Base-by-base conservation (phyloP, 2,888 invertebrate species). In the Calliphora vomitoria region DNA sequence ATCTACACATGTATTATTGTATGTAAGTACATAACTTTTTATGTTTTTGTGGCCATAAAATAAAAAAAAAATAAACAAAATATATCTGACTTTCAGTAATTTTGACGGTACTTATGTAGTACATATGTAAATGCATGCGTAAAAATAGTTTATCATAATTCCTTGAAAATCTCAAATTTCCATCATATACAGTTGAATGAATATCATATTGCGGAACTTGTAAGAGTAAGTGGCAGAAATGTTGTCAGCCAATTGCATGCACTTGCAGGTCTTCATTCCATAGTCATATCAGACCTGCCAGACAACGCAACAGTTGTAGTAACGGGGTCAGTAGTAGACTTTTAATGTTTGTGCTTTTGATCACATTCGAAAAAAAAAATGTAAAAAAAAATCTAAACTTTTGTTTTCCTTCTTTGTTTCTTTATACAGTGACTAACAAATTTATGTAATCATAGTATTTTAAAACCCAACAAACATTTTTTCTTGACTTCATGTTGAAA, bases 251-350 rank as follows among this genome's bases (percentile, higher is more conserved):
- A 55, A 38, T 38, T 68, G 86, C 88, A 88, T 62, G 83, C 88
- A 88, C 81, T 88, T 88, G 50, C n/a, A 75, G 25, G 86, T 86
- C 81, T 86, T 84, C 89, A 66, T 72, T 66, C 31, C 74, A 81
- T 53, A 78, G 84, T 79, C 68, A 62, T 20, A 83, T 25, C 50
- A 64, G 18, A 86, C 50, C 66, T 50, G 82, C 66, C 50, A 87
- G 88, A 85, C 87, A 87, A 78, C 72, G 88, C 88, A 88, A 89
- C 82, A 87, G 81, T 64, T 81, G 86, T 86, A 89, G 89, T 89
- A 92, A 92, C 91, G 92, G 89, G 92, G 92, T 92, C 92, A 92
- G 89, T 90, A 91, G 91, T 89, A 80, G 64, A 72, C 55, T 31
- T 82, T 89, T 89, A 84, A 68, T 79, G 25, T 25, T 25, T 25